These are phyloP conservation scores for Troilus luridus DNA, from an alignment of 2,888 invertebrate genomes.

Conservation along the genomic window DNA sequence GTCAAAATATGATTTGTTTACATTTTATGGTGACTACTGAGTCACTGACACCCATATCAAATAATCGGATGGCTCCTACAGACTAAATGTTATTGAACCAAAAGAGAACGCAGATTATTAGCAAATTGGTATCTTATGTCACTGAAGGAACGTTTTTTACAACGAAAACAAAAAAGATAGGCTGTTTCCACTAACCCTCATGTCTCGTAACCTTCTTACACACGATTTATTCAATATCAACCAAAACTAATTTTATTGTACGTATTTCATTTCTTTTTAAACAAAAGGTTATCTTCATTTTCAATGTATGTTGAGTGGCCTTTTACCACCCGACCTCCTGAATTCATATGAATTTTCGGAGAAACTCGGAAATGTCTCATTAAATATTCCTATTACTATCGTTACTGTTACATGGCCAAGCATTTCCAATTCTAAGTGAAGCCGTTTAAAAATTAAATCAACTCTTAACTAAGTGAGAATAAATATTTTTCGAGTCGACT, in stretches of 20 bases:
- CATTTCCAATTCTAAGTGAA: too few relatives aligned
- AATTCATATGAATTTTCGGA: too few relatives aligned
- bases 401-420: too few relatives aligned
- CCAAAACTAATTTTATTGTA: not conserved
- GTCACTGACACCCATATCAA: conserved; percentile 12
- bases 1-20: not conserved
- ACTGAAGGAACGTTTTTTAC: not conserved
- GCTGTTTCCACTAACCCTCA: not conserved
- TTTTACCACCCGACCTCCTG: too few relatives aligned
- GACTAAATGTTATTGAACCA: conserved; percentile 1
- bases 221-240: not conserved
- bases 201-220: not conserved
- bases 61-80: not conserved
- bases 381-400: too few relatives aligned
- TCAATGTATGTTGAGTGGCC: not conserved
- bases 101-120: not conserved
- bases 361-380: too few relatives aligned
- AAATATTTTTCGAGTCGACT: too few relatives aligned
- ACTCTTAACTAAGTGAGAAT: too few relatives aligned
- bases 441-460: too few relatives aligned
- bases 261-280: not conserved
- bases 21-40: not conserved
- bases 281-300: not conserved
- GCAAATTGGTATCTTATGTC: not conserved
- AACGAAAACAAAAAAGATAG: not conserved